Conservation (phyloP, 2,797 vertebrate genomes). For the Crocidura indochinensis region DNA sequence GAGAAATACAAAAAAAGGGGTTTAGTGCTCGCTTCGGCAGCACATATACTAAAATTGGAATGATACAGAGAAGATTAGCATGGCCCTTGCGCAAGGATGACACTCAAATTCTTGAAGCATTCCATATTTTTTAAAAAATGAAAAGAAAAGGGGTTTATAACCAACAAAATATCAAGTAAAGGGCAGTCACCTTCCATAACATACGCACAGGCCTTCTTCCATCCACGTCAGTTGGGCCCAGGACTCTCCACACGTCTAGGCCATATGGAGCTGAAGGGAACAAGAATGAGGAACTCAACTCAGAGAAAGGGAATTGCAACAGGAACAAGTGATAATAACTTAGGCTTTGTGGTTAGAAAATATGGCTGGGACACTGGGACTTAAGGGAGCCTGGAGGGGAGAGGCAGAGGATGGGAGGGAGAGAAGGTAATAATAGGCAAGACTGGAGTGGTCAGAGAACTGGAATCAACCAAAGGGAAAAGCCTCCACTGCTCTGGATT, state of each 20-base stretch:
- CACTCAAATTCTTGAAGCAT: too few relatives aligned
- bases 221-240: constrained; percentile 74
- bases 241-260: constrained; percentile 90
- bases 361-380: background rate
- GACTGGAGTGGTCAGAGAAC: background rate
- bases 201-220: constrained; percentile 85
- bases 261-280: constrained; percentile 68
- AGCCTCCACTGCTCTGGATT: background rate
- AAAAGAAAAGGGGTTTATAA: too few relatives aligned
- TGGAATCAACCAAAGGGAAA: constrained; percentile 8
- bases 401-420: background rate
- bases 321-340: background rate
- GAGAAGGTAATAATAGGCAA: too few relatives aligned
- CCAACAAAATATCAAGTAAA: background rate
- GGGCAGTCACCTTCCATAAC: constrained; percentile 89
- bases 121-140: too few relatives aligned
- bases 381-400: background rate
- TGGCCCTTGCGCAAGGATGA: too few relatives aligned
- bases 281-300: background rate
- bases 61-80: too few relatives aligned
- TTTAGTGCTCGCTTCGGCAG: too few relatives aligned
- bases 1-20: too few relatives aligned
- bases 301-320: background rate
- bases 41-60: too few relatives aligned
- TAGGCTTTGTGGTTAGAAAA: background rate